Base-by-base conservation (phyloP, 2,797 vertebrate genomes). In the Scolopax rusticola region DNA sequence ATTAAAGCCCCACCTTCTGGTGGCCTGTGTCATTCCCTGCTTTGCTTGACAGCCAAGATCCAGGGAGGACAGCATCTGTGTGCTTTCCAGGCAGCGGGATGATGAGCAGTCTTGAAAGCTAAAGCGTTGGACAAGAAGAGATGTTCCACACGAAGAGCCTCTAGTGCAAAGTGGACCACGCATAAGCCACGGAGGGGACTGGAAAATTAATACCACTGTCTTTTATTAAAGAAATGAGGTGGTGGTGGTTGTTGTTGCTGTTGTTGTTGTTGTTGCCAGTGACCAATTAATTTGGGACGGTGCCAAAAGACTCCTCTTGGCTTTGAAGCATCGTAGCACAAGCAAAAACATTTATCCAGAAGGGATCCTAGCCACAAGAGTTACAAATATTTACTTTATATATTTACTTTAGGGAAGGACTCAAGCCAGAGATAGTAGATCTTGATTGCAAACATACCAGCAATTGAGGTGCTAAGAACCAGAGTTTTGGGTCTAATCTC, bases 351-450 rank as follows among this genome's bases (percentile, higher is more conserved):
- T 92, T 84, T 90, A 18, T 89, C 54, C 84, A 73, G 60, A 79
- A 43, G 70, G 69, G 81, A 27, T 75, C 86, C 83, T 8, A 57
- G 28, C 80, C 69, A 38, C 64, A 24, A 68, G 78, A 84, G 82
- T 69, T 77, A 63, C 91, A 96, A 95, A 97, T 92, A 94, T 94
- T 97, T 94, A 86, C 73, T 93, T 84, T 18, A 10, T 32, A 2
- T 51, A 41, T 95, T 96, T 89, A 70, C 75, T 93, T 91, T 88
- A 77, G 88, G 73, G 68, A 80, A 85, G 71, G 81, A 36, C 60
- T 89, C 47, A 17, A 57, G 81, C 94, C 86, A 79, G 87, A 91
- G 78, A 71, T 82, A 33, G 5, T 15, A 85, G 89, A 78, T 50
- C 77, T 68, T 73, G 69, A 78, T 41, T 79, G 89, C 84, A 91